These are phyloP conservation scores for Pollenia angustigena DNA, from an alignment of 2,888 invertebrate species.

Conservation along the genomic window DNA sequence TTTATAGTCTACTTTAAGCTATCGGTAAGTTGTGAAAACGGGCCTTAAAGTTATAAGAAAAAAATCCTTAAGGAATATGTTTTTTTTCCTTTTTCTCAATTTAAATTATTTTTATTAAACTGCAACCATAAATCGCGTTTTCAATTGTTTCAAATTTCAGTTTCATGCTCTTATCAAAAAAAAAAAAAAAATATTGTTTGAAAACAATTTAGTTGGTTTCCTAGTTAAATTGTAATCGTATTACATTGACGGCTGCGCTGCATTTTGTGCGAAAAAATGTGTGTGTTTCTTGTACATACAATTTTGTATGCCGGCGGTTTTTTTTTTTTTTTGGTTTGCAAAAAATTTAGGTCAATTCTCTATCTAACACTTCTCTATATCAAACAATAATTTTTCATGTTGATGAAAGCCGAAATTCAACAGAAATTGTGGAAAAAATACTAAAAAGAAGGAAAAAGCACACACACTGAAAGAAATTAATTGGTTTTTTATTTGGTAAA, in stretches of 20 bases:
- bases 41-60: too few relatives aligned
- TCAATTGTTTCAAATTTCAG: too few relatives aligned
- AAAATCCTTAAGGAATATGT: too few relatives aligned
- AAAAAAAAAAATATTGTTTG: background rate
- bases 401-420: slow-evolving; percentile 67
- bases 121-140: too few relatives aligned
- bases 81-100: too few relatives aligned
- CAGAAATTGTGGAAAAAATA: slow-evolving; percentile 32
- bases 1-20: too few relatives aligned
- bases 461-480: slow-evolving; percentile 41
- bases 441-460: background rate
- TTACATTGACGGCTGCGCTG: slow-evolving; percentile 54
- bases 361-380: slow-evolving; percentile 67
- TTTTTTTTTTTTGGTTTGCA: slow-evolving; percentile 28
- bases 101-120: too few relatives aligned
- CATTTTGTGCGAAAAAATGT: slow-evolving; percentile 30
- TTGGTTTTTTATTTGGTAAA: background rate
- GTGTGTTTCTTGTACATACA: slow-evolving; percentile 33
- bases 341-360: slow-evolving; percentile 71
- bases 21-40: too few relatives aligned
- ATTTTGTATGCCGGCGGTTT: slow-evolving; percentile 10
- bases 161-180: background rate
- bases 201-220: slow-evolving; percentile 41
- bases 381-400: slow-evolving; percentile 64
- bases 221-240: slow-evolving; percentile 66